A percentile compares a stretch with the other conserved stretches of the same genome.
These are phyloP conservation scores for Pedetes capensis DNA, from an alignment of 2,113 vertebrate genomes.

Conservation along the genomic window DNA sequence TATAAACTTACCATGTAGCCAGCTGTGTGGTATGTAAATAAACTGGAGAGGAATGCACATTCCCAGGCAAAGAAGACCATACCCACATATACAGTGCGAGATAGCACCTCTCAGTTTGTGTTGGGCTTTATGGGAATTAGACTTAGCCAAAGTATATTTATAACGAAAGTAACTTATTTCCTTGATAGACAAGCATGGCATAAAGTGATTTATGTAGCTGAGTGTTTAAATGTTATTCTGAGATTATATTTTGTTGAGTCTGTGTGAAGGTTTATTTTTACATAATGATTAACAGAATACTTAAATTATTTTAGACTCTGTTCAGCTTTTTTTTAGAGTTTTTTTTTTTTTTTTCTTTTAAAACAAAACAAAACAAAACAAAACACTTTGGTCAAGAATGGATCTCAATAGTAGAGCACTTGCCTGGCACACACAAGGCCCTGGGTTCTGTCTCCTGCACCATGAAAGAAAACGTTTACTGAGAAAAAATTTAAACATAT, in stretches of 20 bases:
- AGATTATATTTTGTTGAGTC: neutral
- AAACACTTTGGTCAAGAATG: too few species aligned
- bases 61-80: neutral
- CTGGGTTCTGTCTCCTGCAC: too few species aligned
- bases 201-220: too few species aligned
- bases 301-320: too few species aligned
- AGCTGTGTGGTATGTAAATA: conserved; percentile 20
- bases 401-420: too few species aligned
- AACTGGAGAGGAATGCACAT: neutral
- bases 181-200: neutral
- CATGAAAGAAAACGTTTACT: neutral
- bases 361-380: too few species aligned
- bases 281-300: neutral
- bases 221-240: neutral
- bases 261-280: neutral
- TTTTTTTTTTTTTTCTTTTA: too few species aligned
- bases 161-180: neutral
- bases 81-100: neutral
- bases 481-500: neutral
- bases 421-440: too few species aligned
- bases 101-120: neutral
- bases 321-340: too few species aligned
- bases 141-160: neutral
- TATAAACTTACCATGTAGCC: neutral
- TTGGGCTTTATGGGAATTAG: neutral